Evolutionary conservation across 2,888 invertebrate species (phyloP).

Genomic region (Ophonus ardosiacus): DNA sequence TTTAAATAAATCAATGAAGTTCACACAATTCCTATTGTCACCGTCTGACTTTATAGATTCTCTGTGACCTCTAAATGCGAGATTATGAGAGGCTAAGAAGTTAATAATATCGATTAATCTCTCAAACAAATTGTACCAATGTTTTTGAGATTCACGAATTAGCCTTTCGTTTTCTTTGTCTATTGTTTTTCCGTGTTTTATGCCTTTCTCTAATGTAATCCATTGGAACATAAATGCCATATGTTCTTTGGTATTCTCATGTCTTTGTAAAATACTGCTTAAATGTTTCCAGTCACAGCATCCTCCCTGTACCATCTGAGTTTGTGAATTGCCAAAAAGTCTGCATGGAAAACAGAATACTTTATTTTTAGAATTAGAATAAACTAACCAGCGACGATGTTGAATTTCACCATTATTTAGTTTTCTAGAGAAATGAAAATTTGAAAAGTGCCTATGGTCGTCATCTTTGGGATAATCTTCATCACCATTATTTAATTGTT

Average conservation of each 20-base stretch:
- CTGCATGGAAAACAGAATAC: neutral
- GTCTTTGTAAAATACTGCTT: too few species aligned
- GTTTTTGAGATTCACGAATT: neutral
- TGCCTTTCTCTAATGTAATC: neutral
- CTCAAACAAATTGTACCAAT: neutral
- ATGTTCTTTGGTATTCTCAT: too few species aligned
- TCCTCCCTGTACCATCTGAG: too few species aligned
- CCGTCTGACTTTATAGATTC: neutral
- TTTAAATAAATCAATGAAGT: neutral
- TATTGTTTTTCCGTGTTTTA: neutral
- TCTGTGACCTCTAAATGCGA: neutral
- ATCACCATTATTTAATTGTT: too few species aligned
- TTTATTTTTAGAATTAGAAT: neutral
- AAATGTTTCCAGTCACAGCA: too few species aligned
- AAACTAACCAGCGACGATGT: slow-evolving; percentile 2
- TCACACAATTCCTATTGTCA: neutral
- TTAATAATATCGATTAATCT: neutral
- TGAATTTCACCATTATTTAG: neutral
- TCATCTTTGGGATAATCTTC: too few species aligned
- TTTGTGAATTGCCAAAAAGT: too few species aligned
- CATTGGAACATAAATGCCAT: too few species aligned
- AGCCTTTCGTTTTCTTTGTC: neutral
- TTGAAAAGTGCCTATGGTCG: too few species aligned
- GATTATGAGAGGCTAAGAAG: neutral
- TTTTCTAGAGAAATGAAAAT: neutral